A percentile compares a stretch with the other conserved stretches of the same genome.
These are phyloP conservation scores for Acleris sparsana DNA, from an alignment of 2,888 invertebrate species.

Conservation along the genomic window DNA sequence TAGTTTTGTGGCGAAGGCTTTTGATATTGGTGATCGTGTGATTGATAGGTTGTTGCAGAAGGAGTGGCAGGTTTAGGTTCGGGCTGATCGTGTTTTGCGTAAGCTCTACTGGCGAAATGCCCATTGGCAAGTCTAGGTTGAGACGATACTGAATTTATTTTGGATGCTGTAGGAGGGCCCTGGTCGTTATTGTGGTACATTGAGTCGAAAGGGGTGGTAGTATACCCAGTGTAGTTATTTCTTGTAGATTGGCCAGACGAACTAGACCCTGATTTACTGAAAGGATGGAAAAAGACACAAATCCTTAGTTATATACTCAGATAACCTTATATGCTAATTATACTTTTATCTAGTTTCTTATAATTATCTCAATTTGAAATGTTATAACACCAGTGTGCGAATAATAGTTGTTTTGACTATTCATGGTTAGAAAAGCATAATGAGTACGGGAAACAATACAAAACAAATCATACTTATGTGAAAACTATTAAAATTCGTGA, in stretches of 20 bases:
- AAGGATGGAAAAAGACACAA: constrained; percentile 44
- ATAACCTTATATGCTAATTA: background rate
- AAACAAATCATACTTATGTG: too few relatives aligned
- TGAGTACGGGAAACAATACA: too few relatives aligned
- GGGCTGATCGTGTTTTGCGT: constrained; percentile 61
- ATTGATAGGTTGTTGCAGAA: constrained; percentile 65
- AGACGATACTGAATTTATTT: constrained; percentile 67
- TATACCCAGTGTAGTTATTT: constrained; percentile 75
- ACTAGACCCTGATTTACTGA: constrained; percentile 80
- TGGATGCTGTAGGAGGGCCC: constrained; percentile 62
- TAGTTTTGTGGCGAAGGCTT: constrained; percentile 64
- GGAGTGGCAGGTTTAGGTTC: constrained; percentile 57
- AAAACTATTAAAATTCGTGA: too few relatives aligned
- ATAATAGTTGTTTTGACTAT: too few relatives aligned
- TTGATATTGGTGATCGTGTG: constrained; percentile 79
- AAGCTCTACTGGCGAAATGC: constrained; percentile 65
- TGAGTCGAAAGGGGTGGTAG: constrained; percentile 71
- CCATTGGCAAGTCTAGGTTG: constrained; percentile 69
- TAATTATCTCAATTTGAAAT: too few relatives aligned
- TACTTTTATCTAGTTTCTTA: too few relatives aligned
- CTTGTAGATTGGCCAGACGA: constrained; percentile 78
- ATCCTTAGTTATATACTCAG: background rate
- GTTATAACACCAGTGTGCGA: too few relatives aligned
- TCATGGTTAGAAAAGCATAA: too few relatives aligned
- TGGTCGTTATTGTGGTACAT: constrained; percentile 76